Evolutionary conservation across 2,797 vertebrate genomes (phyloP).

Genomic region (Alauda arvensis): DNA sequence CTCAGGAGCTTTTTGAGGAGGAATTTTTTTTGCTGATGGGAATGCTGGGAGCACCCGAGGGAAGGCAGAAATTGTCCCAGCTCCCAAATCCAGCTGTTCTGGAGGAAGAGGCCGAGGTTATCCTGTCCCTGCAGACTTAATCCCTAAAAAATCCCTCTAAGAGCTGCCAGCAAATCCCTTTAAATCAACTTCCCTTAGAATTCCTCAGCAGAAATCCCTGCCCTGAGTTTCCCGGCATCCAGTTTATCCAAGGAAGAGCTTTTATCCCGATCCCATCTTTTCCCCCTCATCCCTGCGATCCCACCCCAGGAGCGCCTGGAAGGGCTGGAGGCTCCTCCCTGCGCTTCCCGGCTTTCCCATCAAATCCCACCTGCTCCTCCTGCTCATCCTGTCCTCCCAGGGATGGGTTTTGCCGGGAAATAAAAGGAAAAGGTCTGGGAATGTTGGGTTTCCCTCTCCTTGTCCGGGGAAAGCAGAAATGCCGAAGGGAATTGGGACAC

Average conservation of each 20-base stretch:
- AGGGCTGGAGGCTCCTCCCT: neutral
- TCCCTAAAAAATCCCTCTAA: neutral
- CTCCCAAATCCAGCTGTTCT: neutral
- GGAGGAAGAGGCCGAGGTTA: neutral
- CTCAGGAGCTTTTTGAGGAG: neutral
- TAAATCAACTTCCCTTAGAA: neutral
- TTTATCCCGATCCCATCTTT: neutral
- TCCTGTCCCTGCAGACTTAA: neutral
- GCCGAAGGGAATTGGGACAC: neutral
- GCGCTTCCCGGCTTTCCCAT: neutral
- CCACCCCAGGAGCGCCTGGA: neutral
- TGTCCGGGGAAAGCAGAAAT: neutral
- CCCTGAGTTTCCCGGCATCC: accelerated
- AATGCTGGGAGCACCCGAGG: neutral
- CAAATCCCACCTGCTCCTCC: neutral
- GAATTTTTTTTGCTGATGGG: neutral
- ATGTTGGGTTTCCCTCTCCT: neutral
- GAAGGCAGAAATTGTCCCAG: neutral
- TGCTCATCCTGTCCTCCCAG: neutral
- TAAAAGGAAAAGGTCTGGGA: neutral
- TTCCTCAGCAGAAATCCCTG: neutral
- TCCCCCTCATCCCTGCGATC: accelerated
- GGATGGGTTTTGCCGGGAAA: neutral
- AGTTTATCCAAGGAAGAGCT: accelerated
- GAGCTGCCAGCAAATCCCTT: neutral